A percentile compares a stretch with the other conserved stretches of the same genome.
These are phyloP conservation scores for Thunnus albacares DNA, from an alignment of 2,797 vertebrate species.

Conservation along the genomic window DNA sequence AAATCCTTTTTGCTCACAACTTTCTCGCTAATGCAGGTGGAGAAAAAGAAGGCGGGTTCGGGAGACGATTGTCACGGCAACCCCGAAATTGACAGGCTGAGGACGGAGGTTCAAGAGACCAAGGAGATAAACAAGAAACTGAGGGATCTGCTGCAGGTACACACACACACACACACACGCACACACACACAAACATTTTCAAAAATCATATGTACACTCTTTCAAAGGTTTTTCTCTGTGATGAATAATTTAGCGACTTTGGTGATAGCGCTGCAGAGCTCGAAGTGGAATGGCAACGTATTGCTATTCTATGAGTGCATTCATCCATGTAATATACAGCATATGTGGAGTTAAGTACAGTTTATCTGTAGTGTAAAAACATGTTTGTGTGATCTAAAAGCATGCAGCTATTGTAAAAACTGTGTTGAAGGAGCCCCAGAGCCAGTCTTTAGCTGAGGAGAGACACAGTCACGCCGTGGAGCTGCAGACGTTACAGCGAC, in stretches of 20 bases:
- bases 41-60: slow-evolving; percentile 79
- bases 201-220: slow-evolving; percentile 20
- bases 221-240: slow-evolving; percentile 58
- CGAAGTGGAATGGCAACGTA: slow-evolving; percentile 25
- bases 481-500: slow-evolving; percentile 89
- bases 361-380: background rate
- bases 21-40: slow-evolving; percentile 64
- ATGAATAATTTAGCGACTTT: slow-evolving; percentile 77
- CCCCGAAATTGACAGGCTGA: slow-evolving; percentile 89
- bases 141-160: slow-evolving; percentile 88
- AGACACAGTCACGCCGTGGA: slow-evolving; percentile 86
- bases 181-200: slow-evolving; percentile 15
- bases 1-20: slow-evolving; percentile 14
- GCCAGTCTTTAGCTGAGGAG: slow-evolving; percentile 86
- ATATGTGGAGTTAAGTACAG: background rate
- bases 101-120: slow-evolving; percentile 89
- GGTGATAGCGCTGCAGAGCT: slow-evolving; percentile 37
- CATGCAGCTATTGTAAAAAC: slow-evolving; percentile 17
- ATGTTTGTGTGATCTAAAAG: slow-evolving; percentile 20
- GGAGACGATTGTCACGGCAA: slow-evolving; percentile 84
- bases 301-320: slow-evolving; percentile 21
- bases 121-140: slow-evolving; percentile 89
- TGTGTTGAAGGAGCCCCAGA: slow-evolving; percentile 82
- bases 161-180: background rate
- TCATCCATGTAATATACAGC: background rate